Base-by-base conservation (phyloP, 2,888 invertebrate species). In the Atrina japonica region DNA sequence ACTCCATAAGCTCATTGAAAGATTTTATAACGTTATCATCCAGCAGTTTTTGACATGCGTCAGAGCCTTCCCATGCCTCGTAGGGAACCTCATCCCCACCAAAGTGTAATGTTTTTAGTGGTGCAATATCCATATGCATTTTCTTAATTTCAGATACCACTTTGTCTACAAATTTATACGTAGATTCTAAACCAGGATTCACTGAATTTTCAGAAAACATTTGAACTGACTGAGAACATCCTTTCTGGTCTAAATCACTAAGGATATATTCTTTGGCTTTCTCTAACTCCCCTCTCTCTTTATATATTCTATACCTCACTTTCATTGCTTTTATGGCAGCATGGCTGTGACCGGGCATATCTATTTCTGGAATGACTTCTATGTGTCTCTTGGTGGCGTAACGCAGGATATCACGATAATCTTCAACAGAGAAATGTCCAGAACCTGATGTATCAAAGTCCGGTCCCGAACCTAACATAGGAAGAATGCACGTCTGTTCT, bases 321-420 rank as follows among this genome's bases (percentile, higher is more conserved):
- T 83, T 78, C 87, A 88, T 88, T 47, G 87, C 80, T 40, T 74
- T 73, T 14, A 88, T 82, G 6, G 87, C 86, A 30, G 88, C 86
- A 67, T 86, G 85, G 64, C 86, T 83, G 65, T 88, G 88, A 16
- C 88, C 88, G 1, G 88, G 88, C 83, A 87, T 83, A 66, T 88
- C 88, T 23, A 88, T 83, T 58, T 88, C 88, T 27, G 88, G 88
- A 70, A 88, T 87, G n/a, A 88, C 83, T 64, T 87, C 86, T 30
- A 88, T 85, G 71, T 86, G 83, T 6, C 83, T 80, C 9, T 68
- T 71, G 29, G 74, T 76, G 35, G 88, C 88, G 66, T 75, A 86
- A 11, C 49, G 68, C 6, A 88, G 75, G 7, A 88, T 85, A 65
- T 88, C 87, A 25, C 72, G 61, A 71, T 86, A 87, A 14, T 86